Evolutionary conservation across 2,797 vertebrate genomes (phyloP).

Genomic region (Dipus sagitta): DNA sequence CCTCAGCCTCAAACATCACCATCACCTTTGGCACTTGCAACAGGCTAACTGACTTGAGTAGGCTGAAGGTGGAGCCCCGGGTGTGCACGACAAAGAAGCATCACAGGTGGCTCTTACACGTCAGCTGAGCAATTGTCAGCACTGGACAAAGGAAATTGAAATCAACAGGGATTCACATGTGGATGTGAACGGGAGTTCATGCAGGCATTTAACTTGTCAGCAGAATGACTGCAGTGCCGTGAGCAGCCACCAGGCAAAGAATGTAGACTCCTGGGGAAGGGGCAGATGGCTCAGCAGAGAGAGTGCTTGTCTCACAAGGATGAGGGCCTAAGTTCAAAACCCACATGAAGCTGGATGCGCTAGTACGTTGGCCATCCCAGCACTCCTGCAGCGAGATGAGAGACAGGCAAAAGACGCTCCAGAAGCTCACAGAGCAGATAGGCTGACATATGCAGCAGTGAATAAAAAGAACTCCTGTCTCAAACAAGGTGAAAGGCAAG

Average conservation of each 20-base stretch:
- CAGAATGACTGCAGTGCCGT: neutral
- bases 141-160: neutral
- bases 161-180: neutral
- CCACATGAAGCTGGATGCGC: no score
- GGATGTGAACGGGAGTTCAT: neutral
- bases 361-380: no score
- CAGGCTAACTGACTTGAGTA: no score
- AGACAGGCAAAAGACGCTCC: no score
- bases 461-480: no score
- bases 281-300: no score
- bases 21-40: neutral
- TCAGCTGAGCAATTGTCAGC: neutral
- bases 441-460: no score
- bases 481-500: no score
- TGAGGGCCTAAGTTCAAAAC: no score
- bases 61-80: neutral
- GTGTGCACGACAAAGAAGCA: accelerated
- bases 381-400: no score
- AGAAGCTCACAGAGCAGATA: no score
- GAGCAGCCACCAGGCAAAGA: neutral
- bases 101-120: accelerated
- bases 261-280: neutral
- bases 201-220: neutral
- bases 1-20: neutral
- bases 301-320: no score